A percentile compares a stretch with the other conserved stretches of the same genome.
phyloP scores from a whole-genome alignment of 2,888 invertebrate species.

The Lochmaea crataegi region DNA sequence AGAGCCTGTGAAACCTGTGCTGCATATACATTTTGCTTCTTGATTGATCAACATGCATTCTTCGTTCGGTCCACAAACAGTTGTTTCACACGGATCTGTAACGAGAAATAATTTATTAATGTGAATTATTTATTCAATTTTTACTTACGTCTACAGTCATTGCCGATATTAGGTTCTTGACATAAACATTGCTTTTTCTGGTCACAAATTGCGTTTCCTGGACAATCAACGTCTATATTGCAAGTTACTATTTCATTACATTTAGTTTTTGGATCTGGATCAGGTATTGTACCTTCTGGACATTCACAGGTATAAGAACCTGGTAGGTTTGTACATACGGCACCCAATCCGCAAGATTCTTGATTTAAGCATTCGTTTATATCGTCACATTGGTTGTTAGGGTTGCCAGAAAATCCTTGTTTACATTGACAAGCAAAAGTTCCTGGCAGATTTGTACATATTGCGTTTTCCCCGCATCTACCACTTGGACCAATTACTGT shows the following conservation, averaged over 20 bases:
- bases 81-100: constrained; percentile 89
- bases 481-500: constrained; percentile 80
- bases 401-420: constrained; percentile 87
- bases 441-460: constrained; percentile 84
- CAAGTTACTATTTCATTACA: constrained; percentile 88
- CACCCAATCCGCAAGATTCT: constrained; percentile 82
- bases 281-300: constrained; percentile 83
- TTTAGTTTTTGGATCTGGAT: constrained; percentile 84
- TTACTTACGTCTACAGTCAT: constrained; percentile 89
- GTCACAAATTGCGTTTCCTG: constrained; percentile 90
- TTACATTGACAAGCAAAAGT: constrained; percentile 85
- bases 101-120: constrained; percentile 39
- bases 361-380: constrained; percentile 83
- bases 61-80: constrained; percentile 87
- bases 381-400: constrained; percentile 83
- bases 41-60: constrained; percentile 89
- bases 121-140: neutral
- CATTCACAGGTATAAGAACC: constrained; percentile 86
- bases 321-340: constrained; percentile 81
- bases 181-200: constrained; percentile 82
- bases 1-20: constrained; percentile 82
- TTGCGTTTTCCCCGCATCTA: constrained; percentile 85
- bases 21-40: constrained; percentile 86
- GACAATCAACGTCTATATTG: constrained; percentile 80
- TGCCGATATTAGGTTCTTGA: constrained; percentile 91